Base-by-base conservation (phyloP, 37 sponge, comb jelly and placozoan species). In the Halisarca cf. caerulea region DNA sequence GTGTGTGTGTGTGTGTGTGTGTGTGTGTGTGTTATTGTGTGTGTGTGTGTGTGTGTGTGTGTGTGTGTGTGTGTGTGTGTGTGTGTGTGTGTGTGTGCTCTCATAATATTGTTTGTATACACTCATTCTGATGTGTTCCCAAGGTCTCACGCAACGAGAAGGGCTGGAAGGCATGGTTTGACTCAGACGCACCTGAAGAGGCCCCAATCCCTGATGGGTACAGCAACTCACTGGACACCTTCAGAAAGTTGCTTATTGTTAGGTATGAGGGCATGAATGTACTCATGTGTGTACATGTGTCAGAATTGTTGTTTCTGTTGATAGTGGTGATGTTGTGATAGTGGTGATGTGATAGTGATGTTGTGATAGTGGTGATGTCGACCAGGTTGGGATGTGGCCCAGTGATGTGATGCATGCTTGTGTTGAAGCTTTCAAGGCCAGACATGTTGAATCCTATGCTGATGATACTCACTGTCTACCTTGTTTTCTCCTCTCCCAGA, bases 91-190 rank as follows among this genome's bases (percentile, higher is more conserved):
- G n/a, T n/a, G n/a, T n/a, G 11, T 55, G 57, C 17, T 17, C 11
- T 55, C 57, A 55, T 20, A 20, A 55, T 55, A 55, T 55, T 55
- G n/a, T n/a, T n/a, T n/a, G n/a, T n/a, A n/a, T 47, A 6, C 51
- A 47, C 11, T 15, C 42, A 37, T 37, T 7, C 36, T 74, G n/a
- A n/a, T 3, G 3, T 38, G 14, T 85, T 21, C 3, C 37, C 28
- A 42, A 93, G 93, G 89, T 99, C 66, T 61, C 88, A 61, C 94
- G 99, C 45, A 97, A 93, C 83, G 99, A 99, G 71, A 99, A 96
- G 80, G 83, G 84, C 0, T 99, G 99, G 99, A 96, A 91, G 88
- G 84, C 82, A 0, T 99, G 99, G 99, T 99, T 93, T 85, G 99
- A 99, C 51, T 80, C 90, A 6, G 97, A 96, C 27, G 97, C 99